Conservation (phyloP, 92 coral and sea anemone genomes). For the Scolanthus callimorphus region DNA sequence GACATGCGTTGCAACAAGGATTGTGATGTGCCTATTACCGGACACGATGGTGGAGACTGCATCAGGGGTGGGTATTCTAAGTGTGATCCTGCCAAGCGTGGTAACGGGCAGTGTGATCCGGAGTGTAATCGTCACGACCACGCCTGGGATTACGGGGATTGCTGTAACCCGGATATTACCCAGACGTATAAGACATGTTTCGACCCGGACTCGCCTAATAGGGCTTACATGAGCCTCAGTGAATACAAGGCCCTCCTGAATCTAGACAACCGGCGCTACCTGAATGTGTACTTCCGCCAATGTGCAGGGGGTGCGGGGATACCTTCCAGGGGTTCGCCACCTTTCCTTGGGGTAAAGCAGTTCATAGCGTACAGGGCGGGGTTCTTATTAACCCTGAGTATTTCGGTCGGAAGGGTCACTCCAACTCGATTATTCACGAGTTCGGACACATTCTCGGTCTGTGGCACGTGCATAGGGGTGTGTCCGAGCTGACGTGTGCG, state of each 20-base stretch:
- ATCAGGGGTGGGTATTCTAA: slow-evolving; percentile 7
- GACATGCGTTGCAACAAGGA: slow-evolving; percentile 54
- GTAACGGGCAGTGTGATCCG: slow-evolving; percentile 88
- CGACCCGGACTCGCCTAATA: slow-evolving; percentile 74
- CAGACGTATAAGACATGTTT: slow-evolving; percentile 63
- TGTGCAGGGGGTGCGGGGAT: slow-evolving; percentile 54
- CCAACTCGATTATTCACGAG: slow-evolving; percentile 85
- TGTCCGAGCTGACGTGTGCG: slow-evolving; percentile 48
- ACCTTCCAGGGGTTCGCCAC: slow-evolving; percentile 70
- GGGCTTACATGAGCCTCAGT: slow-evolving; percentile 79
- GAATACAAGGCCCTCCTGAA: slow-evolving; percentile 72
- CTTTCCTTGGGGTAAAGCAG: slow-evolving; percentile 93
- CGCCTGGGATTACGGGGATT: slow-evolving; percentile 89
- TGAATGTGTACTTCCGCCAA: slow-evolving; percentile 79
- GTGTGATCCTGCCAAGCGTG: slow-evolving; percentile 52
- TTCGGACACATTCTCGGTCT: slow-evolving; percentile 90
- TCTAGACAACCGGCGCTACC: slow-evolving; percentile 52
- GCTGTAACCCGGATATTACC: slow-evolving; percentile 64
- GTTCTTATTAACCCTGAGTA: slow-evolving; percentile 59
- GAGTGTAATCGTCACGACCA: slow-evolving; percentile 73
- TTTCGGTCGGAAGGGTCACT: slow-evolving; percentile 56
- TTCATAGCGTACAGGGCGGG: slow-evolving; percentile 73
- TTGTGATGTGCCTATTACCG: slow-evolving; percentile 67
- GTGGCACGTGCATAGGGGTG: slow-evolving; percentile 93
- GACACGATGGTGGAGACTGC: slow-evolving; percentile 93